Base-by-base conservation (phyloP, 2,113 vertebrate genomes). In the Chelonoidis abingdonii region DNA sequence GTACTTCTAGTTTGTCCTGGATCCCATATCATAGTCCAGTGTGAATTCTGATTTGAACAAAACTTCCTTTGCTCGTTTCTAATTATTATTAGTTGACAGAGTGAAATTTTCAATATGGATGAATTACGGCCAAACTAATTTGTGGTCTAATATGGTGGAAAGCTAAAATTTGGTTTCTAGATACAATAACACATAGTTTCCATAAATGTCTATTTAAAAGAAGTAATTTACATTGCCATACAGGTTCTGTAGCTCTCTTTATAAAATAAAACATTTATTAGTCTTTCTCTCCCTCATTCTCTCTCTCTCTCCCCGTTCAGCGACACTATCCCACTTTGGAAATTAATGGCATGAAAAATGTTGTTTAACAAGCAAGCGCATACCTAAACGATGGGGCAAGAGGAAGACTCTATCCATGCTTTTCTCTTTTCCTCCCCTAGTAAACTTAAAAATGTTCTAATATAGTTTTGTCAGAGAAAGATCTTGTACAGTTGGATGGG, bases 141-240 rank as follows among this genome's bases (percentile, higher is more conserved):
- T 56, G 87, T 95, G 44, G 49, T 89, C 83, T 86, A 83, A 95
- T 96, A 95, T 97, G 92, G 65, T 80, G 52, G 11, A 94, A 57
- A 90, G 29, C 86, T 95, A 92, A 95, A 96, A 87, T 93, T 52
- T 52, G 90, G 83, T 82, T 19, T 62, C 14, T 90, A 76, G 76
- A 86, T 44, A 96, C 95, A 97, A 86, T 96, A 96, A 92, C 82
- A 72, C 82, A 57, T 54, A 88, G 86, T 95, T 97, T 83, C 93
- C 31, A 93, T 95, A 85, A 93, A 81, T 89, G 86, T 86, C 93
- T 91, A 89, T 93, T 92, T 93, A 94, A 95, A 96, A 89, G 79
- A 92, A 88, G 80, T 94, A 90, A 89, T 95, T 94, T 88, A 83
- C 79, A 53, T 81, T 81, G 47, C 17, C 49, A 52, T 53, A n/a